Percentiles rank a stretch among this genome's conserved stretches.
phyloP scores from a whole-genome alignment of 2,888 invertebrate genomes.

The Timandra comae region DNA sequence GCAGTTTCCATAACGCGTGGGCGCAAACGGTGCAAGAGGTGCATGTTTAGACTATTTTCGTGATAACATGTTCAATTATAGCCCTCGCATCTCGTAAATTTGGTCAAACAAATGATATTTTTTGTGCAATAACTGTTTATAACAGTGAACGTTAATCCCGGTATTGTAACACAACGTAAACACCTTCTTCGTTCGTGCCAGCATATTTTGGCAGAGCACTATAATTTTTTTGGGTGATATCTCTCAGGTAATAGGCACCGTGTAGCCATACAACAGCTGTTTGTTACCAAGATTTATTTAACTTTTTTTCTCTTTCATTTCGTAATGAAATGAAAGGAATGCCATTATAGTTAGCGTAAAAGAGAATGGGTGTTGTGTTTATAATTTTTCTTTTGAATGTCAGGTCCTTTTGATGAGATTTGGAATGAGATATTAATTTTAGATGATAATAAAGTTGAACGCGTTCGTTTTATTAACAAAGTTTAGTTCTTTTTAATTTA shows the following conservation, averaged over 20 bases:
- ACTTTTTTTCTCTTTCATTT: constrained; percentile 24
- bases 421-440: too few relatives aligned
- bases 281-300: constrained; percentile 24
- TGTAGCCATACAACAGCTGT: constrained; percentile 35
- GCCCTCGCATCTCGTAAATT: too few relatives aligned
- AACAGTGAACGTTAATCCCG: too few relatives aligned
- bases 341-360: constrained; percentile 28
- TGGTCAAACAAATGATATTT: too few relatives aligned
- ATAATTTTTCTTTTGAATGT: constrained; percentile 15
- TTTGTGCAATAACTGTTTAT: too few relatives aligned
- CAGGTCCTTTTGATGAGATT: constrained; percentile 17
- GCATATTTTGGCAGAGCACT: constrained; percentile 23
- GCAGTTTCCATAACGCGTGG: neutral
- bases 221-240: constrained; percentile 31
- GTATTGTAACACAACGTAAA: too few relatives aligned
- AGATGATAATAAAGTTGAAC: too few relatives aligned
- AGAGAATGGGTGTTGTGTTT: constrained; percentile 13
- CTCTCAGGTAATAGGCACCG: constrained; percentile 50
- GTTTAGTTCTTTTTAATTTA: too few relatives aligned
- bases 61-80: too few relatives aligned
- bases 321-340: constrained; percentile 31
- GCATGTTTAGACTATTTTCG: too few relatives aligned
- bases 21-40: constrained; percentile 3
- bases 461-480: too few relatives aligned
- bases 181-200: constrained; percentile 35